Evolutionary conservation across 2,797 vertebrate genomes (phyloP), one percentile per base, ranked within the genome.

Genomic region (Scleropages formosus): DNA sequence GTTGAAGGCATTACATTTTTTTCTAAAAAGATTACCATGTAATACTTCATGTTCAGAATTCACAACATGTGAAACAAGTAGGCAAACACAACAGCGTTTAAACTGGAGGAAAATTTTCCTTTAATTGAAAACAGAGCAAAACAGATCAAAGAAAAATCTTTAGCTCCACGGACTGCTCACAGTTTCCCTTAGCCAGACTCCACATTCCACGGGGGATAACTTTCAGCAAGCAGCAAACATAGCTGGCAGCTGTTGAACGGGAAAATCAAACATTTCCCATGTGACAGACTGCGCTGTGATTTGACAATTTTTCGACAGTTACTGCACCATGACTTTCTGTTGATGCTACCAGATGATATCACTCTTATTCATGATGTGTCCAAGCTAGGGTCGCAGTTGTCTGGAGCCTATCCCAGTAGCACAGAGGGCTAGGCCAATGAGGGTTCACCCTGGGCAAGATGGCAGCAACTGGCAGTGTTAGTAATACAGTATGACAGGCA

Each of bases 91-190:
- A 24, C 62, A 63, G 46, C 64, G 18, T 74, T 39, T 51, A 51
- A 51, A 72, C 79, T 69, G 72, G 75, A 86, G 78, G 66, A 74
- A 73, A 64, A 72, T 31, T 74, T 26, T 67, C 58, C 66, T 78
- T 46, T 84, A 87, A 88, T 86, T 82, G 74, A 80, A 90, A 87
- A 81, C 89, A 89, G 88, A 84, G 62, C 63, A 10, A 9, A 78
- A 51, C 46, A 80, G 82, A 89, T 88, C 85, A 89, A 90, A 90
- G 86, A 76, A 75, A 66, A 53, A 70, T 76, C 69, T 68, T 68
- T 26, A 11, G 7, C 75, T 64, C 75, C 64, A 13, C 70, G 49
- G 78, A 87, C 85, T 75, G 85, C 79, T 65, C 76, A 69, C 26
- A 80, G 78, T 18, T 78, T 6, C 56, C 62, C n/a, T 70, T 44